Evolutionary conservation across 2,888 invertebrate genomes (phyloP).

Genomic region (Barypeithes pellucidus): DNA sequence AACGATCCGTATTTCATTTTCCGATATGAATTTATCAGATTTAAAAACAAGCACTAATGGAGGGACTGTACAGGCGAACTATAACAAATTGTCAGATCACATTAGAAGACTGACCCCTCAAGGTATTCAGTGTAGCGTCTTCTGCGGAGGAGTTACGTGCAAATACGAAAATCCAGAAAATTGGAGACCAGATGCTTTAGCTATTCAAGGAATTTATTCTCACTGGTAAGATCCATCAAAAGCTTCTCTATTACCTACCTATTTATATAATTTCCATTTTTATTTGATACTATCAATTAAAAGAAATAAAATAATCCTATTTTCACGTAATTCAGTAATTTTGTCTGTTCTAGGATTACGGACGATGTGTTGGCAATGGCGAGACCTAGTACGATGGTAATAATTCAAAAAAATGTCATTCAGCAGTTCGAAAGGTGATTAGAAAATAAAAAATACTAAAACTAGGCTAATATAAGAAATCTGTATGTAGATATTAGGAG

Average conservation of each 20-base stretch:
- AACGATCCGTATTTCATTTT: slow-evolving; percentile 19
- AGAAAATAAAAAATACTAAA: background rate
- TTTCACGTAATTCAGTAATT: too few species aligned
- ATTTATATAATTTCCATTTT: too few species aligned
- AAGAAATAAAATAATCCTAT: too few species aligned
- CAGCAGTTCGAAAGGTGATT: slow-evolving; percentile 83
- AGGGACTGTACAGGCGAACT: slow-evolving; percentile 69
- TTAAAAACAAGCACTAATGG: slow-evolving; percentile 50
- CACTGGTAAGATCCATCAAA: slow-evolving; percentile 78
- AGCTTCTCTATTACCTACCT: too few species aligned
- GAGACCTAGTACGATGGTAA: slow-evolving; percentile 83
- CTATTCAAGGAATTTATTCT: slow-evolving; percentile 87
- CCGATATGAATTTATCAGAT: slow-evolving; percentile 47
- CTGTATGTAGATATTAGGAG: too few species aligned
- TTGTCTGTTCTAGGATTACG: slow-evolving; percentile 81
- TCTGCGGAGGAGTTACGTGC: slow-evolving; percentile 88
- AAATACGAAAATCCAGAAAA: slow-evolving; percentile 83
- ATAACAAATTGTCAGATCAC: slow-evolving; percentile 73
- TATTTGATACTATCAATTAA: too few species aligned
- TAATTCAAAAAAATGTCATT: slow-evolving; percentile 83
- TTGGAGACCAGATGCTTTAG: slow-evolving; percentile 76
- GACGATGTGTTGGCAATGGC: slow-evolving; percentile 93
- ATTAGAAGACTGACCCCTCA: slow-evolving; percentile 79
- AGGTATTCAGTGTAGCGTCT: slow-evolving; percentile 84
- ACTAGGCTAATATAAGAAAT: too few species aligned